Base-by-base conservation (phyloP, 1,140 invertebrate genomes). In the Drosophila carrolli region DNA sequence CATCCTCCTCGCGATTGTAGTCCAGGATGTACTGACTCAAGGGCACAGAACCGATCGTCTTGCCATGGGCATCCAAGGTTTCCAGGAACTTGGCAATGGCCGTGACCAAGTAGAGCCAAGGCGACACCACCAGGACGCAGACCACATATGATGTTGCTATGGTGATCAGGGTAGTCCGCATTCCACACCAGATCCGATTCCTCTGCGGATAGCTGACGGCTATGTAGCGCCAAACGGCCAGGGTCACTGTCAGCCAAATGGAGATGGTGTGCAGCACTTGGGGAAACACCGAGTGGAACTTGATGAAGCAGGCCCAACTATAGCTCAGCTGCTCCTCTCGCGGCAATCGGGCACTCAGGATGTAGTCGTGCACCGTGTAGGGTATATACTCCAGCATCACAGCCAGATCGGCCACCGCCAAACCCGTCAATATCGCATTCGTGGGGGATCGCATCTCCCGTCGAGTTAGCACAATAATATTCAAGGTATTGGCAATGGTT, bases 311-410 rank as follows among this genome's bases (percentile, higher is more conserved):
- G 0, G 96, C 94, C 96, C 97, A 97, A 4, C 94, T 93, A 91
- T 97, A 98, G 1, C 95, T 96, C 71, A 93, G 95, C 11, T 93
- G 81, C 47, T 88, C 55, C 61, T 92, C 91, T 3, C 84, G 72
- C 44, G 91, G 76, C 76, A 92, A 23, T 3, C 75, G 51, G 10
- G 76, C 70, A 19, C 86, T 75, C 13, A 94, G 91, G 43, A 98
- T 94, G 81, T 97, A 96, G 90, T 95, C 95, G 90, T 98, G 97
- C 40, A 96, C 94, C 1, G 96, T 95, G 86, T 97, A 98, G 0
- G 98, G 98, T 60, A 99, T 96, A 91, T 99, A 99, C 67, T 98
- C 97, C 41, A 97, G 91, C 97, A 99, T 98, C 0, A 98, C 97
- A 0, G 98, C 93, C 43, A 98, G 94, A 92, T 99, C 98, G 1